Evolutionary conservation across 53 echinoderm and acorn worm genomes (phyloP).

Genomic region (Actinopyga echinites): DNA sequence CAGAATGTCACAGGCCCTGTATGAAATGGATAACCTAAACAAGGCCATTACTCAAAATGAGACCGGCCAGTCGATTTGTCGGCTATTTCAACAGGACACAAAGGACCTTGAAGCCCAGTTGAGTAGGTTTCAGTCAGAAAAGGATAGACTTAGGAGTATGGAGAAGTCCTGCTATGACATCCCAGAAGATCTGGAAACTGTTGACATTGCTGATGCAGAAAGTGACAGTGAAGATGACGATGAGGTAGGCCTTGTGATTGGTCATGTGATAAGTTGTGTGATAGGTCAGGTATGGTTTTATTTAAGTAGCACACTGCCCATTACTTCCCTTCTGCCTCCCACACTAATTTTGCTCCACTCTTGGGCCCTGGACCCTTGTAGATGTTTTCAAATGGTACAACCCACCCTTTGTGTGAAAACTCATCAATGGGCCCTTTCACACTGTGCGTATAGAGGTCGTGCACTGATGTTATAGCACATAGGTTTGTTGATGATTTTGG

Average conservation of each 20-base stretch:
- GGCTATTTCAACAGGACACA: background rate
- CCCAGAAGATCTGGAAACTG: background rate
- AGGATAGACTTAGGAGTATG: background rate
- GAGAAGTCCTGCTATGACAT: background rate
- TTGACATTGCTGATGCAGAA: background rate
- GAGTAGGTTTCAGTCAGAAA: background rate
- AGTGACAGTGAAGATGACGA: background rate
- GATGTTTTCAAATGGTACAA: no score
- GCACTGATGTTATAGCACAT: no score
- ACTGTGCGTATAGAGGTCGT: no score
- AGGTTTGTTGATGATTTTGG: no score
- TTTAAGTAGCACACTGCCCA: background rate
- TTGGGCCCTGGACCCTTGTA: no score
- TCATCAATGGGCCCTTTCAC: no score
- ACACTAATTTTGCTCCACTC: no score
- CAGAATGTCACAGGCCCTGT: constrained; percentile 82
- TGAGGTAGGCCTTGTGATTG: background rate
- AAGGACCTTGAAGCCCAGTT: constrained; percentile 61
- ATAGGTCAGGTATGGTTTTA: background rate
- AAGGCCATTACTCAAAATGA: constrained; percentile 56
- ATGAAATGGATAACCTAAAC: constrained; percentile 65
- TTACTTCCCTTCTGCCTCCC: no score
- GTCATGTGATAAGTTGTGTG: background rate
- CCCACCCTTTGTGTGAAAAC: no score
- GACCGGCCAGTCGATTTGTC: constrained; percentile 42